phyloP scores from a whole-genome alignment of 2,113 vertebrate genomes.

The Peromyscus leucopus region DNA sequence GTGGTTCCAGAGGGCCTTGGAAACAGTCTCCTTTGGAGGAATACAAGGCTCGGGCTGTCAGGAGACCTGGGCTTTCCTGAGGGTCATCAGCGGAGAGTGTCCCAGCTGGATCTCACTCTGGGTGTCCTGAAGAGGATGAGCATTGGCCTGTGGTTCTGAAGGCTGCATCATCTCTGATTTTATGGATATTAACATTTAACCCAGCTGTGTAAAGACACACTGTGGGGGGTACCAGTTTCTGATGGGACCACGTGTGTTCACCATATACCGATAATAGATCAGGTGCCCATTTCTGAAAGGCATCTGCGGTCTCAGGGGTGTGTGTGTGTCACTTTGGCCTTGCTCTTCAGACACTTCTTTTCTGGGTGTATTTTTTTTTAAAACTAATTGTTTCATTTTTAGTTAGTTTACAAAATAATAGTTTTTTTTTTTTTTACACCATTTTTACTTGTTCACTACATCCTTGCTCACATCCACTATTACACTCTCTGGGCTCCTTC shows the following conservation, averaged over 20 bases:
- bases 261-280: neutral
- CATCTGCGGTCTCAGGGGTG: neutral
- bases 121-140: neutral
- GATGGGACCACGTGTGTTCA: neutral
- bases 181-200: slow-evolving; percentile 11
- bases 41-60: neutral
- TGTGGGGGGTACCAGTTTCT: neutral
- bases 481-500: neutral
- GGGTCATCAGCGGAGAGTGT: neutral
- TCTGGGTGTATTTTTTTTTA: too few relatives aligned
- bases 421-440: neutral
- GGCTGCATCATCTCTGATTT: neutral
- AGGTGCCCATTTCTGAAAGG: neutral
- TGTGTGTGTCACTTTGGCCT: neutral
- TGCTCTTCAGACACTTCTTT: neutral
- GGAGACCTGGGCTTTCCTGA: neutral
- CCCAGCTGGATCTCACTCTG: neutral
- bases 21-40: slow-evolving; percentile 19
- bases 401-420: neutral
- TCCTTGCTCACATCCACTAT: neutral
- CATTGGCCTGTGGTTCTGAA: neutral
- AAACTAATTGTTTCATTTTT: neutral
- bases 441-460: neutral
- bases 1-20: neutral
- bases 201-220: neutral